Evolutionary conservation across 2,888 invertebrate genomes (phyloP), one percentile per base, ranked within the genome.

Genomic region (Saturnia japonica): DNA sequence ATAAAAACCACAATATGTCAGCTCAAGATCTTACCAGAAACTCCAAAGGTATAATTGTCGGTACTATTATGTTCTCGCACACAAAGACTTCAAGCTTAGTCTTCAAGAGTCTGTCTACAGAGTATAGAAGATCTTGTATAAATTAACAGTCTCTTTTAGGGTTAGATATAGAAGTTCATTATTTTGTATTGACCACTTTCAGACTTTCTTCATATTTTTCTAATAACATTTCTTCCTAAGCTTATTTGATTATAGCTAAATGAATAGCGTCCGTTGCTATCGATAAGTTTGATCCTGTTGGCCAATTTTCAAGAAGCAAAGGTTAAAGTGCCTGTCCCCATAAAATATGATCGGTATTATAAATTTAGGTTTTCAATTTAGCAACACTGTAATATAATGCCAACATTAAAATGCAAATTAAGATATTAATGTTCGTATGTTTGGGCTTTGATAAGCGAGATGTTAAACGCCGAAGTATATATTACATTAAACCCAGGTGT

Each of bases 401-500:
- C 19, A 34, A 64, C 71, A 64, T 71, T 68, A 64, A 71, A 68
- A 71, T 71, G 71, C 19, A 68, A 71, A 71, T 71, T 40, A 28
- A 40, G 40, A 47, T 68, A n/a, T 71, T 68, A 64, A 68, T 45
- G 67, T 47, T 62, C 43, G n/a, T 60, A 34, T 67, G 57, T 64
- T 71, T 68, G 62, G 25, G 51, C 68, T 71, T 51, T 64, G 68
- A 62, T 47, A 64, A 62, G 42, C 42, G 34, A 68, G 34, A 73
- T 71, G 34, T 71, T 71, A 73, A 72, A 72, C 71, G 28, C 68
- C 45, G 71, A 71, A 68, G 40, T 66, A 51, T n/a, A n/a, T n/a
- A 75, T 78, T 72, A 77, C 73, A 79, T 76, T 75, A 71, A 68
- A 71, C 75, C 76, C 83, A 82, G 82, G 81, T 82, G 82, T 75